Percentiles rank a stretch among this genome's conserved stretches.
These are phyloP conservation scores for Temnothorax longispinosus DNA, from an alignment of 1,140 invertebrate genomes.

Conservation along the genomic window DNA sequence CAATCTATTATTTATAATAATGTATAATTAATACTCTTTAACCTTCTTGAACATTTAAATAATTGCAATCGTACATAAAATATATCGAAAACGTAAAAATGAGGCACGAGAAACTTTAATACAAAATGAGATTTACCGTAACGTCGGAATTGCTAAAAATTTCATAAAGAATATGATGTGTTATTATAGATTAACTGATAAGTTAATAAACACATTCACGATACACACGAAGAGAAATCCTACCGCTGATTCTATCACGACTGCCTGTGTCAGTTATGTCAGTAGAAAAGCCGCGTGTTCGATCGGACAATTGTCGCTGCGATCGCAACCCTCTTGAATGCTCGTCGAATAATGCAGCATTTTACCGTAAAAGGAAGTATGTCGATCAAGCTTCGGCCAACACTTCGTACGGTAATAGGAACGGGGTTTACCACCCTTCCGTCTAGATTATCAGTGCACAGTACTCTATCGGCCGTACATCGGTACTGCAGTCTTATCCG, in stretches of 20 bases:
- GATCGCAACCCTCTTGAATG: conserved; percentile 2
- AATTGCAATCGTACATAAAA: not conserved
- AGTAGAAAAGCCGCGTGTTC: conserved; percentile 62
- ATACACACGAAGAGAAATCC: not conserved
- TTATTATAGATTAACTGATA: not conserved
- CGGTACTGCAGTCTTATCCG: conserved; percentile 72
- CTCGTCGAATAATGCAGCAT: conserved; percentile 71
- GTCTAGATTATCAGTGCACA: conserved; percentile 47
- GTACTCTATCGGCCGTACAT: conserved; percentile 75
- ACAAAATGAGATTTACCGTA: not conserved
- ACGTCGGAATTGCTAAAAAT: not conserved
- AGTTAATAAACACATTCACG: not conserved
- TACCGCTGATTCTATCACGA: not conserved
- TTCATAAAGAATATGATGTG: not conserved
- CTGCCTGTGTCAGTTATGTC: not conserved
- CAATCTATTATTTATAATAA: not conserved
- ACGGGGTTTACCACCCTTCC: conserved; percentile 56
- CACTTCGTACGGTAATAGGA: conserved; percentile 14
- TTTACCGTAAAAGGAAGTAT: conserved; percentile 8
- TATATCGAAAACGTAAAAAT: not conserved
- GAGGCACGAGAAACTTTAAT: not conserved
- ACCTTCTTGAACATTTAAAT: not conserved
- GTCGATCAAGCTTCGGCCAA: not conserved
- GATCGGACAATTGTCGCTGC: conserved; percentile 61
- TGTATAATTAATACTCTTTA: not conserved